phyloP scores from a whole-genome alignment of 2,797 vertebrate species.

The Tamandua tetradactyla region DNA sequence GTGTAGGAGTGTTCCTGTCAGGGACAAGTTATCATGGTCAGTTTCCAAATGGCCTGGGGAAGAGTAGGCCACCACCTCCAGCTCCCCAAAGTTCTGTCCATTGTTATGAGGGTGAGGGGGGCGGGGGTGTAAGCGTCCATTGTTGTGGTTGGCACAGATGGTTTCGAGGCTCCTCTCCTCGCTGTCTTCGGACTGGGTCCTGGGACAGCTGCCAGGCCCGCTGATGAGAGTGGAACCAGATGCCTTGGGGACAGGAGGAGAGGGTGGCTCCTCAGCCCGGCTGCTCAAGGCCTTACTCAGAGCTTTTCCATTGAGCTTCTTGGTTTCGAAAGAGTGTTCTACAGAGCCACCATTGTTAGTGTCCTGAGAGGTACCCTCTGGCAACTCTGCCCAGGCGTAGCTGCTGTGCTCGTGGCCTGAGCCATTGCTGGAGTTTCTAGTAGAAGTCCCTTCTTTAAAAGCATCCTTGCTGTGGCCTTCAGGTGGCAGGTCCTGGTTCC shows the following conservation, averaged over 20 bases:
- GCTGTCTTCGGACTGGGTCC: constrained; percentile 84
- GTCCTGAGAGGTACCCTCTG: constrained; percentile 84
- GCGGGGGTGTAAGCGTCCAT: constrained; percentile 86
- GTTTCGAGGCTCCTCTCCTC: constrained; percentile 85
- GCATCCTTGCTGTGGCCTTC: constrained; percentile 81
- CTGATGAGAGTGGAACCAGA: constrained; percentile 80
- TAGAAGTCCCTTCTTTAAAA: constrained; percentile 81
- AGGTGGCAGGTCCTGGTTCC: constrained; percentile 74
- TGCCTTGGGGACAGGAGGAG: constrained; percentile 80
- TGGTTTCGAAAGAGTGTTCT: constrained; percentile 86
- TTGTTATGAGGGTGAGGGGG: constrained; percentile 86
- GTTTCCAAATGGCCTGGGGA: constrained; percentile 81
- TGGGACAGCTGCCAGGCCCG: constrained; percentile 82
- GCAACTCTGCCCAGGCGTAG: constrained; percentile 77
- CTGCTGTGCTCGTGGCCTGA: constrained; percentile 79
- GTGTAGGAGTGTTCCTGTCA: constrained; percentile 82
- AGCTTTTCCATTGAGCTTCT: constrained; percentile 88
- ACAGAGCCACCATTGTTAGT: constrained; percentile 71
- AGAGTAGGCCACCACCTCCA: constrained; percentile 78
- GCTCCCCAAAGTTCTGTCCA: constrained; percentile 88
- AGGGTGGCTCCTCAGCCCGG: constrained; percentile 84
- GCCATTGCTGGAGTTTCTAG: constrained; percentile 80
- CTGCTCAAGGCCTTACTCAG: constrained; percentile 84
- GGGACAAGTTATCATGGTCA: constrained; percentile 81
- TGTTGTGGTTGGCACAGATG: constrained; percentile 86